Evolutionary conservation across 2,888 invertebrate genomes (phyloP).

Genomic region (Drosophila subsilvestris): DNA sequence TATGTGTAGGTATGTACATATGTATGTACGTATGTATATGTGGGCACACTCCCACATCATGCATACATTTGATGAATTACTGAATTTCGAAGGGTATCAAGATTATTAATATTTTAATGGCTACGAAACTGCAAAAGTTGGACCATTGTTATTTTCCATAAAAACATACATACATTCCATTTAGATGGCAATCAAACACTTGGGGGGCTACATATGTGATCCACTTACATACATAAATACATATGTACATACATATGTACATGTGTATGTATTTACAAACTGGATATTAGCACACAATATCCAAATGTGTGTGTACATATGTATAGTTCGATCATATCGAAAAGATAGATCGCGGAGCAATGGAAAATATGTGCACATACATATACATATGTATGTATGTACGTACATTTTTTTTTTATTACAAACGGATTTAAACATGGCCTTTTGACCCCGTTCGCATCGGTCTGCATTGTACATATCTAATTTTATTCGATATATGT

Average conservation of each 20-base stretch:
- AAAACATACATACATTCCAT: neutral
- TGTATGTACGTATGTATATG: conserved; percentile 18
- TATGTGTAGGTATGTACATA: neutral
- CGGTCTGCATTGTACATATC: conserved; percentile 3
- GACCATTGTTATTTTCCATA: neutral
- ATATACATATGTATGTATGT: conserved; percentile 10
- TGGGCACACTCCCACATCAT: conserved; percentile 19
- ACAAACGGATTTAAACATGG: conserved; percentile 39
- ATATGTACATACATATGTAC: conserved; percentile 1
- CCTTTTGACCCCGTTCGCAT: conserved; percentile 40
- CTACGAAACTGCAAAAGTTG: neutral
- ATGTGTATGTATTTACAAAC: conserved; percentile 19
- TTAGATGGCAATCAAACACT: neutral
- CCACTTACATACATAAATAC: neutral
- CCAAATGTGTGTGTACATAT: conserved; percentile 32
- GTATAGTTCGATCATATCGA: conserved; percentile 13
- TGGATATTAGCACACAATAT: neutral
- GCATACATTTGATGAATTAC: neutral
- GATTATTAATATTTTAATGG: neutral
- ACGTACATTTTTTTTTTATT: neutral
- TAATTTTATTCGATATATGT: conserved; percentile 3
- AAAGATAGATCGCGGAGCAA: neutral
- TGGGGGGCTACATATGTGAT: neutral
- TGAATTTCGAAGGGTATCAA: neutral
- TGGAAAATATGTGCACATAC: neutral